These are phyloP conservation scores for Biston betularia DNA, from an alignment of 2,888 invertebrate species.

Conservation along the genomic window DNA sequence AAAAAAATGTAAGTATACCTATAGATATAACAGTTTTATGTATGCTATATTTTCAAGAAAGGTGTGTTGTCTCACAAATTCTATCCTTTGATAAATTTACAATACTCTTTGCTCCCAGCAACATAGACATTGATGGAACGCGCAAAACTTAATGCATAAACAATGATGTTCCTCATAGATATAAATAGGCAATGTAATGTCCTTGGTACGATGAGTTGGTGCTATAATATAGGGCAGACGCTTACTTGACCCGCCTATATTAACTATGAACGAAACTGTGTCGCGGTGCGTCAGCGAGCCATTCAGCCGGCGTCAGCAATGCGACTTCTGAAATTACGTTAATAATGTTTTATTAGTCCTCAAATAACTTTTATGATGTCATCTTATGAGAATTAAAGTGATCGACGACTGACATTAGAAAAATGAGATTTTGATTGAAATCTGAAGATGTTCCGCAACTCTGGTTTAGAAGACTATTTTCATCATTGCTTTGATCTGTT, in stretches of 20 bases:
- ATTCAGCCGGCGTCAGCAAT: slow-evolving; percentile 35
- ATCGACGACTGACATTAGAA: slow-evolving; percentile 10
- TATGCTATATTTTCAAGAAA: too few species aligned
- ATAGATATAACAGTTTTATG: too few species aligned
- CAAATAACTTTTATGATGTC: slow-evolving; percentile 54
- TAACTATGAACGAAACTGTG: slow-evolving; percentile 27
- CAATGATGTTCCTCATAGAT: slow-evolving; percentile 16
- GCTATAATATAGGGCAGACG: slow-evolving; percentile 36
- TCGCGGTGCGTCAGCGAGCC: slow-evolving; percentile 38
- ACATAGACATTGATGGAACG: slow-evolving; percentile 9
- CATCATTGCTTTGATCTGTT: too few species aligned
- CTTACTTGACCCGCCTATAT: slow-evolving; percentile 34
- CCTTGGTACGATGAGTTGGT: slow-evolving; percentile 41
- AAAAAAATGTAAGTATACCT: too few species aligned
- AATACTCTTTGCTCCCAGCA: slow-evolving; percentile 11
- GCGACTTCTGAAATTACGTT: slow-evolving; percentile 35
- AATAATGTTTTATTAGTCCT: slow-evolving; percentile 54
- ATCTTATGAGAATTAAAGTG: slow-evolving; percentile 40
- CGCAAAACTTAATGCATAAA: slow-evolving; percentile 18
- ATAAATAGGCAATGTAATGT: slow-evolving; percentile 30
- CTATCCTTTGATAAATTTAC: slow-evolving; percentile 14
- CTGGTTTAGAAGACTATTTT: neutral
- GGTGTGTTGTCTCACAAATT: too few species aligned
- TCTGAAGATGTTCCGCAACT: neutral
- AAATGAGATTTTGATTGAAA: slow-evolving; percentile 4